phyloP scores from a whole-genome alignment of 2,113 vertebrate genomes.

The Proteles cristata region DNA sequence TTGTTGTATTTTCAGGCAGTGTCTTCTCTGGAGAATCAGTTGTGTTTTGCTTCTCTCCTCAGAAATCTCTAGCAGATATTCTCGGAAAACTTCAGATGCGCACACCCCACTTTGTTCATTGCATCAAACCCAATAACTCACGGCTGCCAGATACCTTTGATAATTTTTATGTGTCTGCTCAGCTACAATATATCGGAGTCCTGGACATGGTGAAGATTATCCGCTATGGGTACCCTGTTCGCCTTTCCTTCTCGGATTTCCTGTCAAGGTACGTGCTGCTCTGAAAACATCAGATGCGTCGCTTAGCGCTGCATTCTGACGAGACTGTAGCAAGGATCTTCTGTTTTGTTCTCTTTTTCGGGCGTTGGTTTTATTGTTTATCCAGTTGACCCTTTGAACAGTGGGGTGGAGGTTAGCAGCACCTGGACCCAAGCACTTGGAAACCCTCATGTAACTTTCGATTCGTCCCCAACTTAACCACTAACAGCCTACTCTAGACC shows the following conservation, averaged over 20 bases:
- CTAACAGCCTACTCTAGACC: neutral
- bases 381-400: neutral
- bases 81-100: constrained; percentile 91
- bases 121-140: constrained; percentile 92
- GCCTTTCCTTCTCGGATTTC: constrained; percentile 92
- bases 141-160: constrained; percentile 92
- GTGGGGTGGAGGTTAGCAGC: neutral
- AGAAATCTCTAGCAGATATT: constrained; percentile 94
- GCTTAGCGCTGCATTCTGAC: neutral
- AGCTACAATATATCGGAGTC: constrained; percentile 95
- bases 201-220: constrained; percentile 96
- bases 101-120: constrained; percentile 92
- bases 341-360: neutral
- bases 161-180: constrained; percentile 93
- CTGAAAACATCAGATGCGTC: neutral
- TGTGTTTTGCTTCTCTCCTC: neutral
- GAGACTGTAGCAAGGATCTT: accelerated
- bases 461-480: neutral
- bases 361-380: neutral
- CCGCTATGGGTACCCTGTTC: constrained; percentile 93
- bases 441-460: neutral
- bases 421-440: neutral
- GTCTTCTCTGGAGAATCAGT: neutral
- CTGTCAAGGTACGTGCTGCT: constrained; percentile 89
- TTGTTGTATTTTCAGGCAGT: neutral